Base-by-base conservation (phyloP, 2,888 invertebrate genomes). In the Bibio marci region DNA sequence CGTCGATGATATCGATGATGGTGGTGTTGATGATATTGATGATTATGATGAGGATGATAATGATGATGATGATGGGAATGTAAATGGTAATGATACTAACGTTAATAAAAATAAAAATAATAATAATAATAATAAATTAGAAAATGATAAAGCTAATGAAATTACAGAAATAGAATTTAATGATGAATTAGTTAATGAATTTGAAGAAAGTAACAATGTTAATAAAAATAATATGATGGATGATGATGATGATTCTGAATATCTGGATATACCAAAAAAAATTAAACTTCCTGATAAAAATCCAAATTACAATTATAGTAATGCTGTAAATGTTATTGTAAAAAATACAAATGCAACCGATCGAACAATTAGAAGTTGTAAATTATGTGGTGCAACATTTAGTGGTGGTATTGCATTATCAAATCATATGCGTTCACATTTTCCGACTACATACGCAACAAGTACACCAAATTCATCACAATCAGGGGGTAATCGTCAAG, bases 361-460 rank as follows among this genome's bases (percentile, higher is more conserved):
- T 30, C 19, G 4, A n/a, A 17, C 25, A 13, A 18, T 37, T 15
- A 14, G 35, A 27, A 57, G 59, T 43, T 61, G 61, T 30, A 52
- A 54, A 30, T 53, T 61, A 32, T 61, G 61, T 43, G 56, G 53
- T 46, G 57, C 58, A 3, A 53, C 56, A 5, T 61, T 61, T 40
- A 58, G 53, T 46, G 57, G 56, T 37, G 59, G 58, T 37, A 56
- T 59, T 38, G 59, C 59, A 0, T 46, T 61, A 1, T 59, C 61
- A 19, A 61, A 61, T 49, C 61, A 61, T 31, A 61, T 61, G 61
- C 55, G 61, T 14, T 55, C 58, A 2, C 61, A 61, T 45, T 54
- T 53, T 26, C 49, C 54, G 8, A 22, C 22, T 6, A 4, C 52
- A 31, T 43, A 45, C 13, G 41, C 47, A 18, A 14, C 33, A 5